A percentile compares a stretch with the other conserved stretches of the same genome.
Conservation (phyloP, 1,140 invertebrate genomes). For the Galleria mellonella region DNA sequence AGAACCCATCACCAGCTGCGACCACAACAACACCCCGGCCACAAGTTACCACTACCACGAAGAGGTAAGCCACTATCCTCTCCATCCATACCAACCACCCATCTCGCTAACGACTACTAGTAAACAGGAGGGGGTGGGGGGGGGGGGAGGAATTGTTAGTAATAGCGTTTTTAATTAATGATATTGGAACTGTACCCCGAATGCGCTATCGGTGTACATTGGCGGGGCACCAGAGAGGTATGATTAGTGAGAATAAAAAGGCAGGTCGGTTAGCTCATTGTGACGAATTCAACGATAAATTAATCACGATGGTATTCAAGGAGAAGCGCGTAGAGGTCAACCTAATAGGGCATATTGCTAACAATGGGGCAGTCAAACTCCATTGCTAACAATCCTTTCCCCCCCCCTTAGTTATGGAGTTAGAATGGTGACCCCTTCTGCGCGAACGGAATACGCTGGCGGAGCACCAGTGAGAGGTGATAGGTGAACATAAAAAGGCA, state of each 20-base stretch:
- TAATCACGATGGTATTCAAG: too few relatives aligned
- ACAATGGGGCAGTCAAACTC: too few relatives aligned
- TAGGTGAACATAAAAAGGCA: too few relatives aligned
- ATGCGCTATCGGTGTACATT: too few relatives aligned
- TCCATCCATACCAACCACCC: background rate
- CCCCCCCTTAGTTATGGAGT: background rate
- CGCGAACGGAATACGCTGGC: background rate
- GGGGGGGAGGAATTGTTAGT: background rate
- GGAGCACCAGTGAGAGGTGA: too few relatives aligned
- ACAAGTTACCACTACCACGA: slow-evolving; percentile 16
- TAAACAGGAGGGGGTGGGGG: background rate
- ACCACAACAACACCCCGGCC: background rate
- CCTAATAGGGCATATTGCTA: too few relatives aligned
- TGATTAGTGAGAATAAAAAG: too few relatives aligned
- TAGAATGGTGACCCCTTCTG: background rate
- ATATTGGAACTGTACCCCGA: background rate
- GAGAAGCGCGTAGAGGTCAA: too few relatives aligned
- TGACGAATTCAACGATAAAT: too few relatives aligned
- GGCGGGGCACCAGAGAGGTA: too few relatives aligned
- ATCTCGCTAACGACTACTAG: background rate
- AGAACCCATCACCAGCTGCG: slow-evolving; percentile 2
- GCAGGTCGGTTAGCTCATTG: too few relatives aligned
- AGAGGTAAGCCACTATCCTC: slow-evolving; percentile 4
- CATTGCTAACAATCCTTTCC: too few relatives aligned
- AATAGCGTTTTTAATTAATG: background rate